Conservation (phyloP, 2,888 invertebrate species). For the Drosophila quinaria region DNA sequence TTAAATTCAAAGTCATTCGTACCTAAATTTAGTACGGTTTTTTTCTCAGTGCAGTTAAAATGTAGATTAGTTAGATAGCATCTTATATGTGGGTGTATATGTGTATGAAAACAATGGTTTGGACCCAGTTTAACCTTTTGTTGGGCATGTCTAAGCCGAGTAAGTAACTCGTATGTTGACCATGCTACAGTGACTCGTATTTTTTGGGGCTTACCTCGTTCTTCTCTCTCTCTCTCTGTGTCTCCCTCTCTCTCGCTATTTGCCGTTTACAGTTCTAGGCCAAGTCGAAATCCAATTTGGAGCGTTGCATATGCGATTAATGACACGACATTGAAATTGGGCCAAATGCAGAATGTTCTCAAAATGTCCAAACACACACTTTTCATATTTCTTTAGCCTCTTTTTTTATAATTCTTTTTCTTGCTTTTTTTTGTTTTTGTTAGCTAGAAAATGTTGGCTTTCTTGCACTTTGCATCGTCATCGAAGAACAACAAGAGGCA, state of each 20-base stretch:
- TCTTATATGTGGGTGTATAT: slow-evolving; percentile 38
- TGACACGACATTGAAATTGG: slow-evolving; percentile 83
- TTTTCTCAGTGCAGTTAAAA: not conserved
- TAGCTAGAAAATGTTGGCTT: slow-evolving; percentile 46
- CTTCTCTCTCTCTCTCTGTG: slow-evolving; percentile 26
- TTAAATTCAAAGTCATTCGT: not conserved
- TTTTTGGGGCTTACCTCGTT: slow-evolving; percentile 54
- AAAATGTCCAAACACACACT: slow-evolving; percentile 62
- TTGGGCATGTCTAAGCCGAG: slow-evolving; percentile 5
- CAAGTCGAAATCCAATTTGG: slow-evolving; percentile 69
- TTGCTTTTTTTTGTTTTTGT: not conserved
- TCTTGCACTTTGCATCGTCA: slow-evolving; percentile 74
- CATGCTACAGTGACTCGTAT: slow-evolving; percentile 37
- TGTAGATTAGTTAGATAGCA: slow-evolving; percentile 37
- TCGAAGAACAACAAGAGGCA: slow-evolving; percentile 68
- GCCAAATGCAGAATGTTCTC: slow-evolving; percentile 71
- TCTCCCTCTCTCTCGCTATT: not conserved
- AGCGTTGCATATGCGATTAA: slow-evolving; percentile 60
- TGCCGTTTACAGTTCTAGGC: slow-evolving; percentile 48
- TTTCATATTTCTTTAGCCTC: slow-evolving; percentile 38
- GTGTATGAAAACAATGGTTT: slow-evolving; percentile 46
- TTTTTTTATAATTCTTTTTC: not conserved
- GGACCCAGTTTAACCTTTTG: not conserved
- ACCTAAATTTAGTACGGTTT: not conserved
- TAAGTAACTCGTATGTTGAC: slow-evolving; percentile 17